Conservation (phyloP, 2,888 invertebrate genomes). For the Acheta domesticus region DNA sequence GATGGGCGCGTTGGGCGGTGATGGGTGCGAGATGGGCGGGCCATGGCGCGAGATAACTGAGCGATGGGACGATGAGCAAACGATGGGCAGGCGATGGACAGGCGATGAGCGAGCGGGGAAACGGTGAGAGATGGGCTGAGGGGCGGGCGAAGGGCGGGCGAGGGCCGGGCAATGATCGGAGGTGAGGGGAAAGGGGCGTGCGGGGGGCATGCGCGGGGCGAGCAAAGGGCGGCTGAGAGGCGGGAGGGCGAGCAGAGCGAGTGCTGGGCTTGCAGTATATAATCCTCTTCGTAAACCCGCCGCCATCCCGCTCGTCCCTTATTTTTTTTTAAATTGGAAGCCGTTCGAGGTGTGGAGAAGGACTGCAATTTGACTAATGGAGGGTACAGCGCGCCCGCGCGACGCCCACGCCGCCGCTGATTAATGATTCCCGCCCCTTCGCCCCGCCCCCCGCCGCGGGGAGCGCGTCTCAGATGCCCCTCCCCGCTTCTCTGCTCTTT, state of each 20-base stretch:
- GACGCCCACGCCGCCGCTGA: not conserved
- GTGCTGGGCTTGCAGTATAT: conserved; percentile 2
- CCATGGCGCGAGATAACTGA: too few species aligned
- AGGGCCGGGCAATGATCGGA: too few species aligned
- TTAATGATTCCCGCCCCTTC: not conserved
- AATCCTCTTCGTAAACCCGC: not conserved
- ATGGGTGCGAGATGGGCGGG: too few species aligned
- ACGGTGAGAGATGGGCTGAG: too few species aligned
- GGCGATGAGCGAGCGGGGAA: too few species aligned
- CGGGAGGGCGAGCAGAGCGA: not conserved
- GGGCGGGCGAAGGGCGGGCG: too few species aligned
- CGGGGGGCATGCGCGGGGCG: too few species aligned
- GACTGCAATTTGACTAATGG: conserved; percentile 2
- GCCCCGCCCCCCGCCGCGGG: not conserved
- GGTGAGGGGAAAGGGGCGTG: too few species aligned
- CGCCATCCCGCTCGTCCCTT: not conserved
- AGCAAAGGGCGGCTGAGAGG: too few species aligned
- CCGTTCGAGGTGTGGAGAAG: conserved; percentile 18
- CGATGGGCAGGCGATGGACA: too few species aligned
- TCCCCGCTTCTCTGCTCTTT: not conserved
- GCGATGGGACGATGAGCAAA: too few species aligned
- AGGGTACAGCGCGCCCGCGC: not conserved
- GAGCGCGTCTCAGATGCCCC: not conserved
- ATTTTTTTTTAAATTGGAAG: conserved; percentile 1
- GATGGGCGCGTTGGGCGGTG: too few species aligned